phyloP scores from a whole-genome alignment of 2,113 vertebrate species.

The Petromus typicus region DNA sequence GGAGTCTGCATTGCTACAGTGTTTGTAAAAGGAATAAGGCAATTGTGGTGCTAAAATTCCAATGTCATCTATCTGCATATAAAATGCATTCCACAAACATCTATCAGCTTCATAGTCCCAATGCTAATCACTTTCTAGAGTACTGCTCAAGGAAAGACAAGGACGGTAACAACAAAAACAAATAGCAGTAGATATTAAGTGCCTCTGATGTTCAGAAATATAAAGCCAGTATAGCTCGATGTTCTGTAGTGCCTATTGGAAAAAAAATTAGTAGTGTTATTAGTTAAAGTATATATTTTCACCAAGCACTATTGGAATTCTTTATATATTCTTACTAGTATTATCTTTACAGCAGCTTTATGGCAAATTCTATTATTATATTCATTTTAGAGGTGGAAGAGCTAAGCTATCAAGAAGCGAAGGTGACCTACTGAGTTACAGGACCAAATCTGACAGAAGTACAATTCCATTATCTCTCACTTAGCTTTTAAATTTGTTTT shows the following conservation, averaged over 20 bases:
- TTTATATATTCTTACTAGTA: neutral
- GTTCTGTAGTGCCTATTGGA: neutral
- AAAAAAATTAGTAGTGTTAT: neutral
- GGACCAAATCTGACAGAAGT: neutral
- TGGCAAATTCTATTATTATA: neutral
- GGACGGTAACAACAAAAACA: neutral
- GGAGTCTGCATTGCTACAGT: neutral
- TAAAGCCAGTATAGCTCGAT: neutral
- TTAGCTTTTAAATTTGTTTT: neutral
- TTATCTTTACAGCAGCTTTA: neutral
- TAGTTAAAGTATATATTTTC: neutral
- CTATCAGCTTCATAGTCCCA: neutral
- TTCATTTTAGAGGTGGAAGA: neutral
- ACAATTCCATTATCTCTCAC: neutral
- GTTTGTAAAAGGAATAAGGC: neutral
- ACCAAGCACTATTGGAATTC: neutral
- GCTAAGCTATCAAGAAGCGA: too few species aligned
- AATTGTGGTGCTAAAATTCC: neutral
- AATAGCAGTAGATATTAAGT: neutral
- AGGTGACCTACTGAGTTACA: neutral
- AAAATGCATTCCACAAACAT: neutral
- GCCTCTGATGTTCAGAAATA: neutral
- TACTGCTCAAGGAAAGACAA: neutral
- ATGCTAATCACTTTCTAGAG: neutral
- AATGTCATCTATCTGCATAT: neutral